Conservation (phyloP, 2,888 invertebrate species). For the Melanotus villosus region DNA sequence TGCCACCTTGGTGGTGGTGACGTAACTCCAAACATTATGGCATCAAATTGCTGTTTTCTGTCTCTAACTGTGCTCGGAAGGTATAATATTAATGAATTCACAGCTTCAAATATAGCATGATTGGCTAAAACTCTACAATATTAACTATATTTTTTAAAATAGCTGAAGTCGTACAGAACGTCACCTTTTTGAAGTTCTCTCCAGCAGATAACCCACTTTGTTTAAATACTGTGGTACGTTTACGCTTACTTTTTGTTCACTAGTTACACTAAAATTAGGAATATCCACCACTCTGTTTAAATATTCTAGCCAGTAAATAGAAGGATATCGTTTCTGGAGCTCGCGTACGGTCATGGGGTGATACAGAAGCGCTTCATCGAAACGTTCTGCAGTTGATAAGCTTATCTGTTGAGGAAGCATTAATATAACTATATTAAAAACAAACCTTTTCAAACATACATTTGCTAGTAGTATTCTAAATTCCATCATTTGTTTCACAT, state of each 20-base stretch:
- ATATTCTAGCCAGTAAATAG: conserved; percentile 86
- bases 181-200: conserved; percentile 70
- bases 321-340: conserved; percentile 81
- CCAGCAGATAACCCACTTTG: conserved; percentile 76
- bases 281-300: conserved; percentile 82
- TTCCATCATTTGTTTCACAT: too few relatives aligned
- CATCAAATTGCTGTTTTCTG: conserved; percentile 81
- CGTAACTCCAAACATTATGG: conserved; percentile 82
- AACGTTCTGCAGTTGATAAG: too few relatives aligned
- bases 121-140: conserved; percentile 63
- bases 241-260: conserved; percentile 79
- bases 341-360: conserved; percentile 89
- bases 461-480: too few relatives aligned
- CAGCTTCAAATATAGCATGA: conserved; percentile 65
- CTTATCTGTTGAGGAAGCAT: too few relatives aligned
- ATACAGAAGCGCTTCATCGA: too few relatives aligned
- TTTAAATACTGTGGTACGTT: conserved; percentile 86
- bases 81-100: conserved; percentile 82
- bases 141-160: too few relatives aligned
- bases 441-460: too few relatives aligned
- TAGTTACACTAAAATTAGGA: conserved; percentile 69
- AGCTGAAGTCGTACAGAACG: too few relatives aligned
- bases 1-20: conserved; percentile 85
- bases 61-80: conserved; percentile 81
- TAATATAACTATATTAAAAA: too few relatives aligned